These are phyloP conservation scores for Hydropotes inermis DNA, from an alignment of 2,113 vertebrate genomes.

Conservation along the genomic window DNA sequence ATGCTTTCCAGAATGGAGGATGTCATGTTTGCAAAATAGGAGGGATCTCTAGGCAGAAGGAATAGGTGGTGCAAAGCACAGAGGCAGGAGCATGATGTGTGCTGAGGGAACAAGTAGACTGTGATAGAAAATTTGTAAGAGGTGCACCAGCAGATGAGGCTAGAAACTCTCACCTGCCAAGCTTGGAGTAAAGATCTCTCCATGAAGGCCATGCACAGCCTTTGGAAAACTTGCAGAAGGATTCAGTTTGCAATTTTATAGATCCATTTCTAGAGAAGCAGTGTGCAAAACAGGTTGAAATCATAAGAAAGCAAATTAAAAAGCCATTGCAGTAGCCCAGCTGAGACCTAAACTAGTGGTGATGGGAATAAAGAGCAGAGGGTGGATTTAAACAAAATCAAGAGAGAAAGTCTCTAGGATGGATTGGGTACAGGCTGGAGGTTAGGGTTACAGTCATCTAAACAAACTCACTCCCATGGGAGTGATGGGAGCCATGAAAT, in stretches of 20 bases:
- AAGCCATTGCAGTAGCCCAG: background rate
- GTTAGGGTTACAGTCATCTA: background rate
- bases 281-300: background rate
- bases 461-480: background rate
- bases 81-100: background rate
- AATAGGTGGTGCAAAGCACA: background rate
- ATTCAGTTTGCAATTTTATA: background rate
- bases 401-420: background rate
- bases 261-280: background rate
- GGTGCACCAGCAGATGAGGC: background rate
- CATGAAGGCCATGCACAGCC: background rate
- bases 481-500: background rate
- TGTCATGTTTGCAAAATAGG: background rate
- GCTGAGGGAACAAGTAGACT: background rate
- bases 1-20: background rate
- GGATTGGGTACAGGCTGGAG: background rate
- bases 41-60: background rate
- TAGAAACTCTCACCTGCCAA: background rate
- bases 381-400: background rate
- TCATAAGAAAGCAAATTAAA: background rate
- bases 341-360: background rate
- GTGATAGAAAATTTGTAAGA: background rate
- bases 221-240: background rate
- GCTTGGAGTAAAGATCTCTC: background rate
- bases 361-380: background rate